Evolutionary conservation across 2,888 invertebrate genomes (phyloP).

Genomic region (Trachelus stipa): DNA sequence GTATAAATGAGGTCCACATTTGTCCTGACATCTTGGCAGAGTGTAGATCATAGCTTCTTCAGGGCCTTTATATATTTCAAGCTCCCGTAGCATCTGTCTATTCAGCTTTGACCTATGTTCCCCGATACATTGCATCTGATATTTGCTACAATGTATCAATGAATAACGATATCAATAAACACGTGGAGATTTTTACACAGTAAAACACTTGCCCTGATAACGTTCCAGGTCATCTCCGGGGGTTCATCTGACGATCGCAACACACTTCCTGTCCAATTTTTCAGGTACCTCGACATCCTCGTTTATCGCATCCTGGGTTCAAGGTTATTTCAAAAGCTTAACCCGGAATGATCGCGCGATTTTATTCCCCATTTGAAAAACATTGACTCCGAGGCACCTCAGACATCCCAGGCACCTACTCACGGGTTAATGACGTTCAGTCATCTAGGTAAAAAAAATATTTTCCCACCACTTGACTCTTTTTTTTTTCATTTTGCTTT

Average conservation of each 20-base stretch:
- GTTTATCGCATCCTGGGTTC: neutral
- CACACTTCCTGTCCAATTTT: neutral
- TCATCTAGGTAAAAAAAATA: neutral
- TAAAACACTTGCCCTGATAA: neutral
- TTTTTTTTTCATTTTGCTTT: neutral
- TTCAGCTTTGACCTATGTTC: neutral
- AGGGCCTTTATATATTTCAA: constrained; percentile 24
- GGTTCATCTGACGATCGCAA: neutral
- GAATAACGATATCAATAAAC: neutral
- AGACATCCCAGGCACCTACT: too few species aligned
- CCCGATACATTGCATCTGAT: neutral
- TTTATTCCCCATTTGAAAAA: too few species aligned
- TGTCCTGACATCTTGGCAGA: constrained; percentile 18
- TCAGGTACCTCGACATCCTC: neutral
- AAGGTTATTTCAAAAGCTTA: neutral
- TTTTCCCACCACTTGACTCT: neutral
- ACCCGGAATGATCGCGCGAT: too few species aligned
- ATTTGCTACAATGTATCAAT: neutral
- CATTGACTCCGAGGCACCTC: too few species aligned
- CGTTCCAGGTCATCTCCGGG: neutral
- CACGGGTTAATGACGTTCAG: neutral
- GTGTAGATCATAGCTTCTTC: constrained; percentile 12
- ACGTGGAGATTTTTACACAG: neutral
- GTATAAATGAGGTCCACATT: constrained; percentile 28
- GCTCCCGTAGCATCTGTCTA: neutral